Conservation (phyloP, 2,888 invertebrate species). For the Notodonta ziczac region DNA sequence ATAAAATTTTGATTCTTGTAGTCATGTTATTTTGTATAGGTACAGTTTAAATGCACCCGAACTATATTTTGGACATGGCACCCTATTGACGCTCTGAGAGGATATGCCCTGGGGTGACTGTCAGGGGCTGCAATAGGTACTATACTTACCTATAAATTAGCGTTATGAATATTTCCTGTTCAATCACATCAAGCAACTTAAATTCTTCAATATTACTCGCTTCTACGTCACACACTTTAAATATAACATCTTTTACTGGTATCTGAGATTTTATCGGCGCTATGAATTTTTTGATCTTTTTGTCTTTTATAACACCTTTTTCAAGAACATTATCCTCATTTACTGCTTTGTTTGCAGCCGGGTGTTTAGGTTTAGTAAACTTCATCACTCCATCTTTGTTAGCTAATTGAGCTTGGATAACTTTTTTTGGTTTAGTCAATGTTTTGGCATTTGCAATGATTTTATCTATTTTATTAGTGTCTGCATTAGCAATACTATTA, state of each 20-base stretch:
- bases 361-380: constrained; percentile 55
- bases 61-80: no score
- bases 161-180: constrained; percentile 42
- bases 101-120: no score
- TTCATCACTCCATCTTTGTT: constrained; percentile 75
- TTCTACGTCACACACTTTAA: constrained; percentile 44
- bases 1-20: background rate
- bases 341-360: constrained; percentile 8
- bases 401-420: constrained; percentile 63
- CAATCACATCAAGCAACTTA: constrained; percentile 14
- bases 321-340: constrained; percentile 13
- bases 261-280: constrained; percentile 66
- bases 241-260: constrained; percentile 56
- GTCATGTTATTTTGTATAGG: background rate
- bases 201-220: constrained; percentile 34
- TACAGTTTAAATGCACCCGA: background rate
- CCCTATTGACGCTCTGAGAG: no score
- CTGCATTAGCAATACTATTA: background rate
- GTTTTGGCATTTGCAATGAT: background rate
- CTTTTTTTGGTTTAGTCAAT: constrained; percentile 41
- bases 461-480: background rate
- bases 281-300: constrained; percentile 61
- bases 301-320: constrained; percentile 38
- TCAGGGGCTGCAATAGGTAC: no score
- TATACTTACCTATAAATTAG: constrained; percentile 27